Evolutionary conservation across 2,113 vertebrate species (phyloP), one percentile per base, ranked within the genome.

Genomic region (Myiopsitta monachus): DNA sequence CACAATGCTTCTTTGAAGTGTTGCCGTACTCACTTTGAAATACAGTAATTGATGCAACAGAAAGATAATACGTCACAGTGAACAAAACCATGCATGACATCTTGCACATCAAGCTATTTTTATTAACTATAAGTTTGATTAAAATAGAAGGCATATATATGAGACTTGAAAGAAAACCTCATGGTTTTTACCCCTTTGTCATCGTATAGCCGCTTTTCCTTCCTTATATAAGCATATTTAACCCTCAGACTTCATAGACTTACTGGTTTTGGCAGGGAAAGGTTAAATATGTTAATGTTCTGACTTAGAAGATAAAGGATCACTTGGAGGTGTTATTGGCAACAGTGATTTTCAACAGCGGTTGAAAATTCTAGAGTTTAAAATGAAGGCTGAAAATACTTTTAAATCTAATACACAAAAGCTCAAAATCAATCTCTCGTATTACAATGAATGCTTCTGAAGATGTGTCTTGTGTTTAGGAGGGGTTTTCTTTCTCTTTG

Each of bases 291-390:
- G 3, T 33, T 55, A 24, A 11, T 69, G 9, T 66, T 74, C 26
- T 61, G 28, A 84, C 31, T 52, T 81, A 51, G 33, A 85, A 82
- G 16, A 39, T 27, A 55, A 70, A 77, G 24, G 39, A 67, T 54
- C 39, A 41, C 18, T 62, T 73, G 30, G 18, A 43, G 15, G 6
- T 66, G 4, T 41, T 83, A 39, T 6, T 52, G 0, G 0, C 16
- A 81, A 10, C 9, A 83, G 8, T 2, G 4, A 31, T 52, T 67
- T 74, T 10, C 85, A n/a, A n/a, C n/a, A n/a, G n/a, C n/a, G n/a
- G n/a, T 31, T 73, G 19, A 77, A 87, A 87, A 77, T 38, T 61
- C 13, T 55, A 27, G 8, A 21, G 2, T 55, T 93, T 70, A 30
- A 88, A 79, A 66, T 44, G 6, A 66, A 84, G 10, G 3, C 4